Evolutionary conservation across 2,113 vertebrate genomes (phyloP).

Genomic region (Nannospalax galili): DNA sequence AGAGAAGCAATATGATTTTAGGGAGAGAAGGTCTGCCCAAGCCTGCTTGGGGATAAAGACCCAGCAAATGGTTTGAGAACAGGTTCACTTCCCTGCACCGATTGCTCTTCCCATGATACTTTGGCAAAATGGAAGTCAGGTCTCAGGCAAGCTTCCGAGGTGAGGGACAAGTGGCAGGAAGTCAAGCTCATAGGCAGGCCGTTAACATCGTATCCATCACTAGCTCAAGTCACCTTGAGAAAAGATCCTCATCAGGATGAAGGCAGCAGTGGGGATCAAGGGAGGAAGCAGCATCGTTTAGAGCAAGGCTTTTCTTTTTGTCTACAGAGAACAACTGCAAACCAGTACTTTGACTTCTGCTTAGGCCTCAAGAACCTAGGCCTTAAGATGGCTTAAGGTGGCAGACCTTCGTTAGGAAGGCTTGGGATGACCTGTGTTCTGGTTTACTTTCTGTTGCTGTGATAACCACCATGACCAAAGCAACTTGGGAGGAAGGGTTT

Average conservation of each 20-base stretch:
- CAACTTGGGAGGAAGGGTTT: too few relatives aligned
- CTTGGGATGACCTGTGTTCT: neutral
- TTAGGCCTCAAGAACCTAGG: neutral
- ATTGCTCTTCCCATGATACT: neutral
- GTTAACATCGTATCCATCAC: neutral
- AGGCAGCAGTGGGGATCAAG: too few relatives aligned
- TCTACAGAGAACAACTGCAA: too few relatives aligned
- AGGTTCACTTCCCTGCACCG: rapidly evolving
- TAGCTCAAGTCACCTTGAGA: neutral
- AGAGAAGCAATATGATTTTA: neutral
- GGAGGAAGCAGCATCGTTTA: neutral
- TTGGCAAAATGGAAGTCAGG: neutral
- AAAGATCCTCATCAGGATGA: neutral
- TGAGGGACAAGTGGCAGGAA: neutral
- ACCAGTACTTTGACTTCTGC: neutral
- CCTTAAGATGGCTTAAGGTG: neutral
- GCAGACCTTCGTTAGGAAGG: neutral
- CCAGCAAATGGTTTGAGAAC: neutral
- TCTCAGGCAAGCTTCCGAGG: neutral
- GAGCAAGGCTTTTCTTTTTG: neutral
- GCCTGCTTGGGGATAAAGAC: neutral
- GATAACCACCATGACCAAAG: too few relatives aligned
- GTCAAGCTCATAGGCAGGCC: neutral
- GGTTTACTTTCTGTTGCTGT: too few relatives aligned
- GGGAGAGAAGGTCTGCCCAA: neutral